Percentiles rank a stretch among this genome's conserved stretches.
phyloP scores from a whole-genome alignment of 2,888 invertebrate genomes.

The Drosophila hawaiiensis region DNA sequence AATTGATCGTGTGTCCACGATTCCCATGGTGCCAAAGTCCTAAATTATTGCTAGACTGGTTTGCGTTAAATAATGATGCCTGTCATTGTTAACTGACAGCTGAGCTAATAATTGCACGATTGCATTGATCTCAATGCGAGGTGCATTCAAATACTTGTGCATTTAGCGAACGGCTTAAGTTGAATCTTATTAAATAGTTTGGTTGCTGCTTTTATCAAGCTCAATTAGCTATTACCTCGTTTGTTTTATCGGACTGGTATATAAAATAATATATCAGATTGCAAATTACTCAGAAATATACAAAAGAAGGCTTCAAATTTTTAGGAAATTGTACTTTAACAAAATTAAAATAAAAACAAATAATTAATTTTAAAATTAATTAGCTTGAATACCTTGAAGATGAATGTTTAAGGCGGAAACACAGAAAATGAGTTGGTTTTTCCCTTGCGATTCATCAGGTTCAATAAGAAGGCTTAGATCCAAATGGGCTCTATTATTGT shows the following conservation, averaged over 20 bases:
- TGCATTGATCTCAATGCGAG: constrained; percentile 12
- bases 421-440: too few species aligned
- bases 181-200: rapidly evolving
- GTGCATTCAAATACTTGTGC: constrained; percentile 22
- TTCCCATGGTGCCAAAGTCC: constrained; percentile 59
- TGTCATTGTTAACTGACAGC: constrained; percentile 61
- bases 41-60: constrained; percentile 62
- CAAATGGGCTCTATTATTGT: not conserved
- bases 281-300: not conserved
- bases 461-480: not conserved
- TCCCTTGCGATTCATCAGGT: not conserved
- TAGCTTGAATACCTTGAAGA: not conserved
- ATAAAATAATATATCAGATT: not conserved
- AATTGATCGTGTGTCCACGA: constrained; percentile 30
- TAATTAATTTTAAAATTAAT: not conserved
- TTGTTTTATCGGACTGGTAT: not conserved
- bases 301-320: not conserved
- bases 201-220: not conserved
- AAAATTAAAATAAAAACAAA: not conserved
- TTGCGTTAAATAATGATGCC: constrained; percentile 65
- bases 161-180: not conserved
- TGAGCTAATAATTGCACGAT: constrained; percentile 64
- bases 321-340: not conserved
- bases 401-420: not conserved
- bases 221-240: not conserved